Evolutionary conservation across 1,140 invertebrate species (phyloP), one percentile per base, ranked within the genome.

Genomic region (Pararge aegeria): DNA sequence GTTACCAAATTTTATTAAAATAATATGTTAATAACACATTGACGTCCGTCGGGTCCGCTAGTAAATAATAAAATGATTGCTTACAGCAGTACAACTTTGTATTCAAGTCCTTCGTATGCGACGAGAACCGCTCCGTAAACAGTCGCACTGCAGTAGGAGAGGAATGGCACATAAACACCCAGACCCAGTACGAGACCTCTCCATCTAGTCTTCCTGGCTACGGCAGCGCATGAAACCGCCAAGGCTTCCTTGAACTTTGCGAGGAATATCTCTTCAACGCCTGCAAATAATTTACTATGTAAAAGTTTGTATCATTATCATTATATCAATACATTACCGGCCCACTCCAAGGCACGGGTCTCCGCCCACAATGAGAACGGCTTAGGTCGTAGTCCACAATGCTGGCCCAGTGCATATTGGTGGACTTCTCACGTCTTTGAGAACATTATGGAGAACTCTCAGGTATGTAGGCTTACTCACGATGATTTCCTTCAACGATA

Each of bases 21-120:
- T n/a, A n/a, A n/a, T n/a, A n/a, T n/a, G n/a, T n/a, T n/a, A n/a
- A n/a, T n/a, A n/a, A n/a, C n/a, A n/a, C n/a, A n/a, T n/a, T n/a
- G n/a, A n/a, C n/a, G n/a, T n/a, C n/a, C n/a, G n/a, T n/a, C n/a
- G n/a, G n/a, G n/a, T n/a, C n/a, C n/a, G n/a, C n/a, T n/a, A n/a
- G n/a, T n/a, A n/a, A n/a, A 56, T 37, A 46, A 27, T 10, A 50
- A 10, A 9, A 21, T 19, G 7, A 18, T 15, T 46, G 85, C 88
- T 88, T 80, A 95, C 95, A 95, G 93, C 70, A 97, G 93, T 4
- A 96, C 94, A 75, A 94, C 90, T 69, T 93, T 92, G 78, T 94
- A 96, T 7, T 87, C 81, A 12, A 96, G 71, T 42, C 92, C 92
- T 46, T 92, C 90, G 21, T 92, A 74, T 10, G 92, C 91, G 0